Conservation (phyloP, 1,140 invertebrate species). For the Zaprionus tsacasi region DNA sequence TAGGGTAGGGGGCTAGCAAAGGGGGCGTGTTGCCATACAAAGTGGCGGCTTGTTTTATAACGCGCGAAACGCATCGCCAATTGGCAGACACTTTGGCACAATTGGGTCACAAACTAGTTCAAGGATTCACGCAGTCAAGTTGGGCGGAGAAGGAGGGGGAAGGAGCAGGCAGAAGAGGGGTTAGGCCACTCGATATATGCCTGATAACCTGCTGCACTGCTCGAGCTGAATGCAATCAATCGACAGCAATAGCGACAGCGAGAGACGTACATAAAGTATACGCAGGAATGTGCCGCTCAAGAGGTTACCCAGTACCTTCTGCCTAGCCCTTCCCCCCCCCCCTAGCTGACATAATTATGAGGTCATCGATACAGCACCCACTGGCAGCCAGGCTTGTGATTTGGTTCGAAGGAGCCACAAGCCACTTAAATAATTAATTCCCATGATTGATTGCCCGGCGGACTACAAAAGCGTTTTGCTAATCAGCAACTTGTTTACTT, state of each 20-base stretch:
- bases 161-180: background rate
- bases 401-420: slow-evolving; percentile 14
- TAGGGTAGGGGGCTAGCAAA: too few relatives aligned
- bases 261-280: slow-evolving; percentile 21
- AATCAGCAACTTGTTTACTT: slow-evolving; percentile 38
- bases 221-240: slow-evolving; percentile 8
- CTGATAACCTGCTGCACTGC: background rate
- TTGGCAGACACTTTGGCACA: slow-evolving; percentile 80
- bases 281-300: background rate
- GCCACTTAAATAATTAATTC: slow-evolving; percentile 62
- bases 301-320: too few relatives aligned
- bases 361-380: slow-evolving; percentile 20
- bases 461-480: slow-evolving; percentile 30
- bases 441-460: slow-evolving; percentile 58
- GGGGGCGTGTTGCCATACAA: background rate
- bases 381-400: background rate
- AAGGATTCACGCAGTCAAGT: slow-evolving; percentile 53
- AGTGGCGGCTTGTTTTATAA: slow-evolving; percentile 40
- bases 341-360: slow-evolving; percentile 34
- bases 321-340: too few relatives aligned
- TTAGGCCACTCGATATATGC: slow-evolving; percentile 27
- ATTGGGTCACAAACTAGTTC: slow-evolving; percentile 80
- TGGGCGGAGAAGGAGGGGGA: background rate
- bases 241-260: background rate
- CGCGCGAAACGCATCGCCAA: slow-evolving; percentile 67